Evolutionary conservation across 2,797 vertebrate genomes (phyloP).

Genomic region (Thamnophis elegans): DNA sequence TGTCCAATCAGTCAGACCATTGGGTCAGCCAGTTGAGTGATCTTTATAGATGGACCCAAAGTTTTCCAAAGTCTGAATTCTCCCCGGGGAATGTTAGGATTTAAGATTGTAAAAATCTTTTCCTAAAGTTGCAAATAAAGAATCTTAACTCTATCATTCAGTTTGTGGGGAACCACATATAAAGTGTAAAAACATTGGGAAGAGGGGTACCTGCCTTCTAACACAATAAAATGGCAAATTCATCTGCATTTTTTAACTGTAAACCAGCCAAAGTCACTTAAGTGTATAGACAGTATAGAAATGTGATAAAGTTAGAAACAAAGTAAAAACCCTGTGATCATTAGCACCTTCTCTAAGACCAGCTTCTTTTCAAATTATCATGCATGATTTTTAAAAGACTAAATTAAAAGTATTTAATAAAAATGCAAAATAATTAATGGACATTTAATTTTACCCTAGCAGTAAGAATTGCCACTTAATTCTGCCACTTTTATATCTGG

Average conservation of each 20-base stretch:
- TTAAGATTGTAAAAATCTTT: not conserved
- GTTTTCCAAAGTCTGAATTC: not conserved
- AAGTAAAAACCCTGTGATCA: not conserved
- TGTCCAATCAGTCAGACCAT: not conserved
- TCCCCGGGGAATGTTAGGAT: not conserved
- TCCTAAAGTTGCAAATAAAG: not conserved
- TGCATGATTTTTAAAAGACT: not conserved
- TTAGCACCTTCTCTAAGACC: not conserved
- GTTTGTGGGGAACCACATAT: not conserved
- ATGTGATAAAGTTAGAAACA: not conserved
- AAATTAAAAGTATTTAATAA: not conserved
- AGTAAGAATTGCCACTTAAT: not conserved
- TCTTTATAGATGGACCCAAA: not conserved
- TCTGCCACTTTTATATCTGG: not conserved
- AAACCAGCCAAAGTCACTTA: not conserved
- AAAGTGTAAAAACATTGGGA: not conserved
- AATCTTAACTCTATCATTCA: not conserved
- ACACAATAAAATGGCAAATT: not conserved
- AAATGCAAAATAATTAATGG: not conserved
- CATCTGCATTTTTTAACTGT: not conserved
- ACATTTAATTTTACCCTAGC: not conserved
- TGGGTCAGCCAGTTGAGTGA: not conserved
- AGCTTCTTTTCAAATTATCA: not conserved
- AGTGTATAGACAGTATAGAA: not conserved
- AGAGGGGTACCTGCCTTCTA: not conserved